Percentiles rank a stretch among this genome's conserved stretches.
phyloP scores from a whole-genome alignment of 35 echinoderm and acorn worm genomes.

The Acanthaster planci region DNA sequence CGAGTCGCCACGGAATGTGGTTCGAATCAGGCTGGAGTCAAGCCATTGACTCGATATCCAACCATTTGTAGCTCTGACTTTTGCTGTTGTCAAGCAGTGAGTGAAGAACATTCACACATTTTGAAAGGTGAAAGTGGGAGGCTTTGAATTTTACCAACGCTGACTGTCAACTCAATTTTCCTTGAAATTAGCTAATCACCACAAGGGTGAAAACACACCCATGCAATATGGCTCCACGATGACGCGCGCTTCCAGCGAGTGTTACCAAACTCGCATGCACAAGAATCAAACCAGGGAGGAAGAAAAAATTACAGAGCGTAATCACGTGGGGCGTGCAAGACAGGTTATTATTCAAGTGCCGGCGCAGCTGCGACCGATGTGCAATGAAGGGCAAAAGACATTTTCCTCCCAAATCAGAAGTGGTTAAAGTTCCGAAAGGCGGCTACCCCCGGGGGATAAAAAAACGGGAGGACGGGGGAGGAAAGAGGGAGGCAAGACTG shows the following conservation, averaged over 20 bases:
- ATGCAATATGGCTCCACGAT: background rate
- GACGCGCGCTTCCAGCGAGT: slow-evolving; percentile 5
- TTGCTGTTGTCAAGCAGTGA: no score
- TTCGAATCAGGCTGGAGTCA: no score
- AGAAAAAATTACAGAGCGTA: background rate
- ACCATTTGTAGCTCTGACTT: no score
- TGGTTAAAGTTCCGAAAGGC: slow-evolving; percentile 12
- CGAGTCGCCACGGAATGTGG: no score
- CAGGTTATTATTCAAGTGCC: slow-evolving; percentile 20
- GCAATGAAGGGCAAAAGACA: slow-evolving; percentile 22
- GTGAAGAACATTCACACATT: no score
- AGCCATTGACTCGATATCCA: no score
- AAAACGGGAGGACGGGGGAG: background rate
- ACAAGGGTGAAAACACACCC: background rate
- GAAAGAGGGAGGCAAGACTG: background rate
- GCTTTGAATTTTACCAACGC: background rate
- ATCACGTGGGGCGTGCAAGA: background rate
- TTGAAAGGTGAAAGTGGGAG: no score
- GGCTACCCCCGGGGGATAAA: background rate
- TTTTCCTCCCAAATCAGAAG: background rate
- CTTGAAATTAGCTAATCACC: background rate
- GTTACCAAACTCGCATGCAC: background rate
- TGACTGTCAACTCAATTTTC: background rate
- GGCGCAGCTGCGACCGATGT: slow-evolving; percentile 12
- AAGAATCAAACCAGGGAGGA: background rate